phyloP scores from a whole-genome alignment of 2,113 vertebrate species.

The Oncorhynchus keta region DNA sequence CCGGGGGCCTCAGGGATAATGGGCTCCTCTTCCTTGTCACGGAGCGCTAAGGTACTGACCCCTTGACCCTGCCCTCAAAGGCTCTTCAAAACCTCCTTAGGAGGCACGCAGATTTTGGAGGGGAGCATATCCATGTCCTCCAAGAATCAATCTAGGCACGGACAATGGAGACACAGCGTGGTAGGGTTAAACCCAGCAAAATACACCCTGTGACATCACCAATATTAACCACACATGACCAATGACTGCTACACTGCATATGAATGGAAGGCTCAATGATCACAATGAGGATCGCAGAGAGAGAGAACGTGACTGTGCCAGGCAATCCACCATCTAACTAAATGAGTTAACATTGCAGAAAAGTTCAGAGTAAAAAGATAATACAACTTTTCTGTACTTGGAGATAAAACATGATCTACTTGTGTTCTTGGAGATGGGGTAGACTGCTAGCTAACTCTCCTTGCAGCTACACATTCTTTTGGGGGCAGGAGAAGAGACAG shows the following conservation, averaged over 20 bases:
- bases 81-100: slow-evolving; percentile 36
- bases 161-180: slow-evolving; percentile 43
- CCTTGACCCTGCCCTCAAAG: slow-evolving; percentile 37
- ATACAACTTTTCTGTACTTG: slow-evolving; percentile 10
- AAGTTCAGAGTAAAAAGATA: slow-evolving; percentile 5
- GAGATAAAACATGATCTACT: slow-evolving; percentile 17
- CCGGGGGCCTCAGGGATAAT: slow-evolving; percentile 46
- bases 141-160: slow-evolving; percentile 24
- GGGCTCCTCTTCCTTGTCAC: slow-evolving; percentile 62
- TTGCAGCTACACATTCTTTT: slow-evolving; percentile 48
- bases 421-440: slow-evolving; percentile 27
- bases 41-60: slow-evolving; percentile 57
- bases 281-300: slow-evolving; percentile 6
- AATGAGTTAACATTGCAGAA: slow-evolving; percentile 16
- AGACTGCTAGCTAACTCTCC: slow-evolving; percentile 20
- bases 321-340: slow-evolving; percentile 7
- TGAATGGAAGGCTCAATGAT: slow-evolving; percentile 16
- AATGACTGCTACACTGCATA: slow-evolving; percentile 16
- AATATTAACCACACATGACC: slow-evolving; percentile 36
- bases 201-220: slow-evolving; percentile 28
- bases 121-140: slow-evolving; percentile 28
- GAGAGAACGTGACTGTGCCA: slow-evolving; percentile 6
- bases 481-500: slow-evolving; percentile 70
- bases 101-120: slow-evolving; percentile 24
- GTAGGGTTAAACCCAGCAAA: slow-evolving; percentile 21